phyloP scores from a whole-genome alignment of 1,140 invertebrate species.

The Polypedilum pembai region DNA sequence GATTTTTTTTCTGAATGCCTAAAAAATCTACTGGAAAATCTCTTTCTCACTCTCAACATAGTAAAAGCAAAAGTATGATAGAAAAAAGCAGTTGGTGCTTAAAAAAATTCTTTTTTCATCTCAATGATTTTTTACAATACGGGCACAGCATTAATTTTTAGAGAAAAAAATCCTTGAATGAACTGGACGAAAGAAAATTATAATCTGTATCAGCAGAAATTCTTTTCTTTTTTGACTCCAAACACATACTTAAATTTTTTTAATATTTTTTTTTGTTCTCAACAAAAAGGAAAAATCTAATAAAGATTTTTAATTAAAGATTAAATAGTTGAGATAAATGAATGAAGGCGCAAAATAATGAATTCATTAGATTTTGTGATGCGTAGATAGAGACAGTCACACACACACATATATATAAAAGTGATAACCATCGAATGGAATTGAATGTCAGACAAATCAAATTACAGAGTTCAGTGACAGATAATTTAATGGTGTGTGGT shows the following conservation, averaged over 20 bases:
- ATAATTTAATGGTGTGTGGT: neutral
- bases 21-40: neutral
- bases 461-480: slow-evolving; percentile 14
- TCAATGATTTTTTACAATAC: slow-evolving; percentile 13
- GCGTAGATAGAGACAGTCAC: too few species aligned
- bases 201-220: neutral
- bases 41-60: neutral
- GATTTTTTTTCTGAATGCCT: slow-evolving; percentile 1
- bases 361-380: too few species aligned
- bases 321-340: neutral
- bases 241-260: neutral
- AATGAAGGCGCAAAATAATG: too few species aligned
- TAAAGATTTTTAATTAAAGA: slow-evolving; percentile 11
- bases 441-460: slow-evolving; percentile 13
- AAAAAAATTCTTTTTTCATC: neutral
- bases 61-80: neutral
- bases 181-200: neutral
- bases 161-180: neutral
- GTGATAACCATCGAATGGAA: neutral
- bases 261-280: neutral
- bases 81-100: slow-evolving; percentile 4
- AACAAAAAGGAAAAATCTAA: too few species aligned
- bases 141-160: neutral
- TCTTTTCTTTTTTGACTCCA: neutral
- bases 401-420: too few species aligned